These are phyloP conservation scores for Pemphigus obesinymphae DNA, from an alignment of 1,140 invertebrate species.

Conservation along the genomic window DNA sequence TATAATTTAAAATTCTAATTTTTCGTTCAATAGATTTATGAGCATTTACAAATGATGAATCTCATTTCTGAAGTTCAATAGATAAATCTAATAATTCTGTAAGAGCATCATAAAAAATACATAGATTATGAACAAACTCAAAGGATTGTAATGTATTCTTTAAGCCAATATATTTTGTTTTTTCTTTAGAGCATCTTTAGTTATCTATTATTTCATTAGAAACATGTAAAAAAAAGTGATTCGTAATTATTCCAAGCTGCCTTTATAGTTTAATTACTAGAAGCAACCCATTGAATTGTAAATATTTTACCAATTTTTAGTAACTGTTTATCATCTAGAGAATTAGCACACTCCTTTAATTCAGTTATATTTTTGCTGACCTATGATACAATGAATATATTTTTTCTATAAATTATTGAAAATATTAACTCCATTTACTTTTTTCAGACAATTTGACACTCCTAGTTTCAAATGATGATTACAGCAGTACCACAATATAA, in stretches of 20 bases:
- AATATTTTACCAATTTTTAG: background rate
- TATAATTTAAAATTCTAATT: too few species aligned
- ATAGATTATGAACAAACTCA: background rate
- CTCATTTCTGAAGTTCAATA: too few species aligned
- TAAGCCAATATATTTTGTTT: background rate
- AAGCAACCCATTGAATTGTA: background rate
- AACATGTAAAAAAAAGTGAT: background rate
- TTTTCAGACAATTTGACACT: background rate
- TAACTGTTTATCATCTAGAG: background rate
- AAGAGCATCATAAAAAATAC: background rate
- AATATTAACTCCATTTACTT: slow-evolving; percentile 15
- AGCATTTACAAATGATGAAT: too few species aligned
- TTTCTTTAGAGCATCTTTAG: background rate
- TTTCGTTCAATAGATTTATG: too few species aligned
- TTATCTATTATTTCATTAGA: background rate
- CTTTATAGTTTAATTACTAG: background rate
- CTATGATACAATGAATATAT: background rate
- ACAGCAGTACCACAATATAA: background rate
- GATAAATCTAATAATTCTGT: too few species aligned
- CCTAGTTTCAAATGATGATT: background rate
- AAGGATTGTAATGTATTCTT: background rate
- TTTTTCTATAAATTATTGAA: background rate
- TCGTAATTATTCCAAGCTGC: background rate
- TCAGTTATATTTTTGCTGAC: background rate
- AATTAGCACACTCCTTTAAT: background rate